Evolutionary conservation across 2,888 invertebrate species (phyloP).

Genomic region (Aproaerema taeniolella): DNA sequence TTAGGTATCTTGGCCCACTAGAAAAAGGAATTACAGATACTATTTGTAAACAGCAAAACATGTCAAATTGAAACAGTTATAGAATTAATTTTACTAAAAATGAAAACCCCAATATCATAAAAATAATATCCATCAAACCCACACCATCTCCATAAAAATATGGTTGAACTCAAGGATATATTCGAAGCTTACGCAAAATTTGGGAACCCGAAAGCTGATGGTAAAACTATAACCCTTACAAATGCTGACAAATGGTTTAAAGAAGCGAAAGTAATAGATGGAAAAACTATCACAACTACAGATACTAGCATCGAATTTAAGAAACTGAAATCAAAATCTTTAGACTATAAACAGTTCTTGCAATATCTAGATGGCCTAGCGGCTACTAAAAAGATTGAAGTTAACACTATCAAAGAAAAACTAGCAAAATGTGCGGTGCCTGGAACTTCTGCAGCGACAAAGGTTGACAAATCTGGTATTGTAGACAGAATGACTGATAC

Average conservation of each 20-base stretch:
- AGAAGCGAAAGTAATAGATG: constrained; percentile 80
- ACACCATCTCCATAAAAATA: too few relatives aligned
- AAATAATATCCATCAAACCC: too few relatives aligned
- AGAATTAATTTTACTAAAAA: too few relatives aligned
- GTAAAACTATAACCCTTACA: constrained; percentile 81
- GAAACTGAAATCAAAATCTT: constrained; percentile 74
- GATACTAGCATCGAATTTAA: constrained; percentile 85
- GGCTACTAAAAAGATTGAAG: constrained; percentile 79
- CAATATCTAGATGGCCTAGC: constrained; percentile 81
- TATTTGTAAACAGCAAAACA: too few relatives aligned
- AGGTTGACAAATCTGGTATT: constrained; percentile 43
- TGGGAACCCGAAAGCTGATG: constrained; percentile 81
- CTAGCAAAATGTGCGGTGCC: constrained; percentile 79
- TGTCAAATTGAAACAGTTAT: too few relatives aligned
- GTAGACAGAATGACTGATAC: constrained; percentile 81
- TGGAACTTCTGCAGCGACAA: constrained; percentile 46
- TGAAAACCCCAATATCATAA: too few relatives aligned
- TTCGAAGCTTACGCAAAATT: constrained; percentile 82
- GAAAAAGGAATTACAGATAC: too few relatives aligned
- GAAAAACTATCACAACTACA: constrained; percentile 82
- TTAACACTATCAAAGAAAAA: constrained; percentile 78
- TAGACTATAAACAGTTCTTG: constrained; percentile 50
- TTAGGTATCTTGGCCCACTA: too few relatives aligned
- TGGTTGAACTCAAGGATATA: constrained; percentile 8
- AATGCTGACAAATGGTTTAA: constrained; percentile 87